Base-by-base conservation (phyloP, 1,140 invertebrate species). In the Cydia splendana region DNA sequence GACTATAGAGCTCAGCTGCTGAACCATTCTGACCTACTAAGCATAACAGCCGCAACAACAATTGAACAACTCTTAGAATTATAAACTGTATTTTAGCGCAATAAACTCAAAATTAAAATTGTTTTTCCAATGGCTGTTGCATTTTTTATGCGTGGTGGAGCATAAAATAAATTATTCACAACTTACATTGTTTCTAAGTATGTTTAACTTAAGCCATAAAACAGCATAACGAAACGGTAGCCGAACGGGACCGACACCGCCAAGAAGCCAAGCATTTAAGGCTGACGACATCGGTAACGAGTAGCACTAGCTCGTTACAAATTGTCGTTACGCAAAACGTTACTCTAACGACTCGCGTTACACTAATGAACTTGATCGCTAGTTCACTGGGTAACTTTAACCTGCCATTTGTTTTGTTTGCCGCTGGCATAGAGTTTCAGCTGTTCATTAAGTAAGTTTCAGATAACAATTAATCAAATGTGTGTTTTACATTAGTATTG, bases 281-380 rank as follows among this genome's bases (percentile, higher is more conserved):
- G 15, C 30, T 71, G 67, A 71, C 67, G 67, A 71, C 67, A 71
- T 10, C 38, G 34, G 67, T 71, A 71, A 71, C 34, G 67, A 71
- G 15, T 71, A 28, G 0, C 34, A 42, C 30, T 71, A n/a, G 30
- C 67, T 38, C 34, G 65, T 67, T 71, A 71, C 67, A 71, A 71
- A 71, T 71, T 71, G 67, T 71, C 34, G 67, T 71, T 42, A 71
- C 67, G n/a, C 57, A 62, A 42, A 71, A 71, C 38, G 67, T 71
- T 62, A 62, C 57, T 20, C 67, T 71, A 71, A 71, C 67, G 28
- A 45, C 65, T 69, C 5, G 28, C 30, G 34, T 71, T 71, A 38
- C 18, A 38, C 30, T 71, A 71, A 71, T 71, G 67, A 71, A 71
- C 67, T 71, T 10, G 28, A 38, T 38, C 67, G 34, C 67, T 42